Base-by-base conservation (phyloP, 2,888 invertebrate species). In the Caenorhabditis sp. region DNA sequence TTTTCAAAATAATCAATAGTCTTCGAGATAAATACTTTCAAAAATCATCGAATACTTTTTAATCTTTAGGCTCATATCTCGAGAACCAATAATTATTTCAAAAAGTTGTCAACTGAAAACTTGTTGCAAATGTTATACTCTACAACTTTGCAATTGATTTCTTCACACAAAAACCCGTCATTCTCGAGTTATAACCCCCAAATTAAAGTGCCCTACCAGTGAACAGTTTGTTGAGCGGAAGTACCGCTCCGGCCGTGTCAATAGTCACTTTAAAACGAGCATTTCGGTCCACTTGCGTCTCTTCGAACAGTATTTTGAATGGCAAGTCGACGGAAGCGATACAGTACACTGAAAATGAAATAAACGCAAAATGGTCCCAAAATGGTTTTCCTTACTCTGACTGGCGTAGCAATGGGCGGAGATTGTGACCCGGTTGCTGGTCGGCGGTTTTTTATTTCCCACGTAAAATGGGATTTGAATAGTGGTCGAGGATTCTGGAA, bases 401-500 rank as follows among this genome's bases (percentile, higher is more conserved):
- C 66, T 39, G 13, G 30, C 41, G 11, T 27, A 46, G 24, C 70
- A 62, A 52, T 74, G 71, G 5, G 59, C 74, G 8, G 52, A 30
- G 15, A 79, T 62, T 15, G 46, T 58, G 24, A 75, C 56, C 11
- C n/a, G 39, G n/a, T 46, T 50, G 30, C 48, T 52, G 2, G 61
- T 62, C n/a, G 77, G 73, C 5, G 30, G 22, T n/a, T 30, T 63
- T n/a, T 56, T 55, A 0, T 39, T 24, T 22, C 73, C 78, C 13
- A 78, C 66, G 45, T 63, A 78, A 27, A 73, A 78, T 11, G 58
- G 68, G n/a, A 78, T 63, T n/a, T 50, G n/a, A 2, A 68, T 43
- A 3, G 53, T 26, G 1, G 50, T 17, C 2, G 61, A 35, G 35
- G 59, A 30, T 55, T 71, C 77, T 77, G 59, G 5, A 59, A 37